phyloP scores from a whole-genome alignment of 2,113 vertebrate genomes.

The Mus pahari region DNA sequence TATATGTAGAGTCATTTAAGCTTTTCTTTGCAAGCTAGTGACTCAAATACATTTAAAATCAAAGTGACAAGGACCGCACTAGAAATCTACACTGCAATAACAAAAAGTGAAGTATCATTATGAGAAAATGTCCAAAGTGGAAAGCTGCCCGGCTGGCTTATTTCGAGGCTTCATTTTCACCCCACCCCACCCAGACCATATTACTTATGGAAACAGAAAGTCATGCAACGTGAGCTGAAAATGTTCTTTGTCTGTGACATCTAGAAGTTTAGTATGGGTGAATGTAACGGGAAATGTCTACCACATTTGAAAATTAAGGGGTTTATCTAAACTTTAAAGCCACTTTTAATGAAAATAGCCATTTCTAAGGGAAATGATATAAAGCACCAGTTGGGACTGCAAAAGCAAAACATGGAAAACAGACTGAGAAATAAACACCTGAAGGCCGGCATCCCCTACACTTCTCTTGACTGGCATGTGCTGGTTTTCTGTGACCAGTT shows the following conservation, averaged over 20 bases:
- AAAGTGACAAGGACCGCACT: not conserved
- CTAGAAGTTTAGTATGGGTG: not conserved
- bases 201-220: not conserved
- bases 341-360: not conserved
- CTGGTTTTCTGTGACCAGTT: not conserved
- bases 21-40: not conserved
- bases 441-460: not conserved
- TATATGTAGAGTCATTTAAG: not conserved
- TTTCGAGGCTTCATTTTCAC: not conserved
- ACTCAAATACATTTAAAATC: not conserved
- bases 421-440: not conserved
- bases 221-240: rapidly evolving
- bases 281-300: not conserved
- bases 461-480: not conserved
- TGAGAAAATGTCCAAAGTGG: not conserved
- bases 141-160: not conserved
- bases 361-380: not conserved
- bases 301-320: not conserved
- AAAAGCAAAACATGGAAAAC: not conserved
- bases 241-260: not conserved
- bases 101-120: not conserved
- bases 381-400: not conserved
- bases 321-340: not conserved
- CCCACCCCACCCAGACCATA: too few relatives aligned
- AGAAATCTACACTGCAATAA: not conserved